phyloP scores from a whole-genome alignment of 2,797 vertebrate genomes.

The Pseudochromis fuscus region DNA sequence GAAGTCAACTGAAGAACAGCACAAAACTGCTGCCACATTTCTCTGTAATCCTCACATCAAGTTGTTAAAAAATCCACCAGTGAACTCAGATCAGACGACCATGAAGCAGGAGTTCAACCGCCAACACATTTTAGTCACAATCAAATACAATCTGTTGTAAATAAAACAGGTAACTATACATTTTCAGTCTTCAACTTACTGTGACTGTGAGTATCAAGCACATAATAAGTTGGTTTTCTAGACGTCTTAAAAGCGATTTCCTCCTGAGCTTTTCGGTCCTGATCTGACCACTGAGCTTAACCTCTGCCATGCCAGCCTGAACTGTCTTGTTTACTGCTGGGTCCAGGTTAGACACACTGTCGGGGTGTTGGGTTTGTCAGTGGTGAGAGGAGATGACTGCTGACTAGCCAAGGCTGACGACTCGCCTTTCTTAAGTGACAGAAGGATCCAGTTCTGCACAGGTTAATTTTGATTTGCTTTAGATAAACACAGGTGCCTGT shows the following conservation, averaged over 20 bases:
- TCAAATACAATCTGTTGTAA: background rate
- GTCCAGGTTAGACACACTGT: conserved; percentile 32
- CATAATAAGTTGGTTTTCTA: background rate
- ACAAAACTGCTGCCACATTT: conserved; percentile 38
- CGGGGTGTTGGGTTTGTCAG: conserved; percentile 24
- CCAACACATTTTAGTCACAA: background rate
- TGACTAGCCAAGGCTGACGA: conserved; percentile 33
- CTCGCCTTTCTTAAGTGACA: conserved; percentile 58
- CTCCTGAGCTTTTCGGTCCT: conserved; percentile 8
- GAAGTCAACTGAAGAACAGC: conserved; percentile 48
- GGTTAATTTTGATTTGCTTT: conserved; percentile 77
- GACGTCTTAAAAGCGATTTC: background rate
- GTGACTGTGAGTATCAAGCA: background rate
- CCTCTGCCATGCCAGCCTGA: conserved; percentile 36
- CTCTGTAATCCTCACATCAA: background rate
- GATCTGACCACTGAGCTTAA: conserved; percentile 5
- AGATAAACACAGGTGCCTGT: conserved; percentile 87
- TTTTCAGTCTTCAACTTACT: background rate
- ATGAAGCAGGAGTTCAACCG: conserved; percentile 1
- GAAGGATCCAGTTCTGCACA: conserved; percentile 73
- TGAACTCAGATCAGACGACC: conserved; percentile 2
- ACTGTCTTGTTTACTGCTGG: conserved; percentile 37
- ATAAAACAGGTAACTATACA: background rate
- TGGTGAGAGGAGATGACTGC: conserved; percentile 14
- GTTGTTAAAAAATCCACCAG: conserved; percentile 6